Conservation (phyloP, 2,113 vertebrate species). For the Symphodus melops region DNA sequence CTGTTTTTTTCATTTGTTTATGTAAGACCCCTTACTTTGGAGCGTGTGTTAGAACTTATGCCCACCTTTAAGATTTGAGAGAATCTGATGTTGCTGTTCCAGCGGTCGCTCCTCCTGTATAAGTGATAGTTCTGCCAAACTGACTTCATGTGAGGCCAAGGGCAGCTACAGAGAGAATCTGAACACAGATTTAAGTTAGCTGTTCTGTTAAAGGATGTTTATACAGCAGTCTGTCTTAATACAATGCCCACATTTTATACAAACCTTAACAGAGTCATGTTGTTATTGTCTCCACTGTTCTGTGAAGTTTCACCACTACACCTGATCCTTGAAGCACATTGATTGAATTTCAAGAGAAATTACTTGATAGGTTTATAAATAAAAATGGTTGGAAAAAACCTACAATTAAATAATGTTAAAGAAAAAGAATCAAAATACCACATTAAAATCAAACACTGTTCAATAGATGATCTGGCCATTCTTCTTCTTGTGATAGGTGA, state of each 20-base stretch:
- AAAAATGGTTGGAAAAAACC: neutral
- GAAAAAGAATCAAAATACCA: too few relatives aligned
- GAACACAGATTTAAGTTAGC: conserved; percentile 38
- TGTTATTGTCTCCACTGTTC: neutral
- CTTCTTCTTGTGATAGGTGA: neutral
- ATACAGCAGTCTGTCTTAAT: neutral
- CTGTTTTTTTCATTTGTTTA: conserved; percentile 19
- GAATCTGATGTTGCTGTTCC: conserved; percentile 14
- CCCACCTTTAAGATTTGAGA: neutral
- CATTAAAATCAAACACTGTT: too few relatives aligned
- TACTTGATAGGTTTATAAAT: neutral
- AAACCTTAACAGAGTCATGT: neutral
- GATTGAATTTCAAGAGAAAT: too few relatives aligned
- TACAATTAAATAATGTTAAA: neutral
- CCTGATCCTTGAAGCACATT: too few relatives aligned
- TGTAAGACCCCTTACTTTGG: neutral
- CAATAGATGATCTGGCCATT: too few relatives aligned
- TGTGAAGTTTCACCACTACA: too few relatives aligned
- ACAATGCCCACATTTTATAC: neutral
- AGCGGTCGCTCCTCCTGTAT: conserved; percentile 7
- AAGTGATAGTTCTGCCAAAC: conserved; percentile 46
- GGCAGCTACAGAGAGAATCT: conserved; percentile 75
- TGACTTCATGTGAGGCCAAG: conserved; percentile 40
- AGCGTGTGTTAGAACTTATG: neutral
- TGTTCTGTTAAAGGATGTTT: conserved; percentile 5